phyloP scores from a whole-genome alignment of 1,140 invertebrate species.

The Pemphigus obesinymphae region DNA sequence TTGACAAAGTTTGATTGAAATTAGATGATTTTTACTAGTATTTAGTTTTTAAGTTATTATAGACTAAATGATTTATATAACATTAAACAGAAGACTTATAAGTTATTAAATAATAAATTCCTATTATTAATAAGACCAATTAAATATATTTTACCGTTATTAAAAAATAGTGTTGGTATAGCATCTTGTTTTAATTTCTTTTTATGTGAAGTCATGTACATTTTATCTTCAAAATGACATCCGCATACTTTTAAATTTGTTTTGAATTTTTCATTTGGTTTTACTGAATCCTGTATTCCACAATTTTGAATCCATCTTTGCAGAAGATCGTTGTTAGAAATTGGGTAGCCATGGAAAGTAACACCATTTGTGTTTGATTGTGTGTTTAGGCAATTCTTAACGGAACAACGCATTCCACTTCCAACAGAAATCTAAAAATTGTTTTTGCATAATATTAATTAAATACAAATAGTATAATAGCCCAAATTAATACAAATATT shows the following conservation, averaged over 20 bases:
- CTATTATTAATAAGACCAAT: no score
- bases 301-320: background rate
- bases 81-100: no score
- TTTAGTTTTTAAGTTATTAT: no score
- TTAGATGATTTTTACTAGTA: no score
- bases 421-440: background rate
- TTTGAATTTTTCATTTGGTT: background rate
- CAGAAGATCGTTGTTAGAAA: background rate
- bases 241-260: background rate
- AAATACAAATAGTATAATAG: no score
- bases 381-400: background rate
- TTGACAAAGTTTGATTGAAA: no score
- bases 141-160: no score
- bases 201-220: background rate
- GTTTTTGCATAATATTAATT: no score
- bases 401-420: background rate
- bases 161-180: background rate
- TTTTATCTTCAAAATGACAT: background rate
- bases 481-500: no score
- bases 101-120: no score
- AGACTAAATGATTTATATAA: no score
- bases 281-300: background rate
- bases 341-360: background rate
- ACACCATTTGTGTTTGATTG: background rate
- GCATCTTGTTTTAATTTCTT: background rate